A percentile compares a stretch with the other conserved stretches of the same genome.
Evolutionary conservation across 2,797 vertebrate species (phyloP).

Genomic region (Malurus leucopterus): DNA sequence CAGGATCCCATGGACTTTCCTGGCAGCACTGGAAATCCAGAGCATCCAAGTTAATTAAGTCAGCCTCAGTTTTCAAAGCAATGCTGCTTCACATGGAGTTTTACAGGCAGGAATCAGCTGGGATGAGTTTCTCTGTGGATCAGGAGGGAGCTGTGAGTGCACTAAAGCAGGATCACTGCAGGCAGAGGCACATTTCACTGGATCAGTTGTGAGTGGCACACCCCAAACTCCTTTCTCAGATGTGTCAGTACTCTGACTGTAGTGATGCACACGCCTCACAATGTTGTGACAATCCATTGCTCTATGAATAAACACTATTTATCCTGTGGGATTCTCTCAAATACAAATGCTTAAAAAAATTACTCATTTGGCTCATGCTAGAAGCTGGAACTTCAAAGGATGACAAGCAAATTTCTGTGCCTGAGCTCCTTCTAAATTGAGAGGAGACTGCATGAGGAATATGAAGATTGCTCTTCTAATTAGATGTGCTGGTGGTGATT

Average conservation of each 20-base stretch:
- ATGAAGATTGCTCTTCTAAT: background rate
- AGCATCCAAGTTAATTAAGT: background rate
- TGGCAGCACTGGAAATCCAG: background rate
- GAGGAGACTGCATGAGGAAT: background rate
- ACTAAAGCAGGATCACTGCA: background rate
- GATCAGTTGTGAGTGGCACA: background rate
- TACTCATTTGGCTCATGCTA: background rate
- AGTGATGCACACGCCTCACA: background rate
- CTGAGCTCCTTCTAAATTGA: background rate
- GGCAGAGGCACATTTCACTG: background rate
- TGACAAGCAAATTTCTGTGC: background rate
- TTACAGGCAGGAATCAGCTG: background rate
- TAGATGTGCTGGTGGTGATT: background rate
- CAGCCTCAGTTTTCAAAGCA: background rate
- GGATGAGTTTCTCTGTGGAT: background rate
- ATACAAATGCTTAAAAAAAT: background rate
- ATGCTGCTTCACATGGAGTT: background rate
- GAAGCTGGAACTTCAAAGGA: slow-evolving; percentile 12
- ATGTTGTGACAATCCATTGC: slow-evolving; percentile 3
- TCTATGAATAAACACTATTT: slow-evolving; percentile 13
- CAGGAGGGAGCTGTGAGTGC: background rate
- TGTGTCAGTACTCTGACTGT: background rate
- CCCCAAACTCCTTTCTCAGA: background rate
- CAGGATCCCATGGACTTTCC: background rate
- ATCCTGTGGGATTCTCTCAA: slow-evolving; percentile 20